A percentile compares a stretch with the other conserved stretches of the same genome.
phyloP scores from a whole-genome alignment of 2,797 vertebrate genomes.

The Trichosurus vulpecula region DNA sequence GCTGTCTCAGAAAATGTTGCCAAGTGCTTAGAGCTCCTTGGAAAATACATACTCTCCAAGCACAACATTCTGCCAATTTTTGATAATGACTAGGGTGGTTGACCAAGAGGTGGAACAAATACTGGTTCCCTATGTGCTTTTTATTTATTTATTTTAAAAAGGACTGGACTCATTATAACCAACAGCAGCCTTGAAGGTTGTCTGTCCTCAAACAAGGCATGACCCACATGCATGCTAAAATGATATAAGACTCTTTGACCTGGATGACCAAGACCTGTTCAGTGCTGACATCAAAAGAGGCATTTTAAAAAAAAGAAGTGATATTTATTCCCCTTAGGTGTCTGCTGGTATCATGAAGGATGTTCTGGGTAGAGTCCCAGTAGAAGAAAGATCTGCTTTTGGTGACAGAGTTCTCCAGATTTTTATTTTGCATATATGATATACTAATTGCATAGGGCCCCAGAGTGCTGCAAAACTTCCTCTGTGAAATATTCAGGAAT shows the following conservation, averaged over 20 bases:
- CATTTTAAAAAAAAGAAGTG: not conserved
- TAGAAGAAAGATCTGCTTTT: not conserved
- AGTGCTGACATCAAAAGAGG: not conserved
- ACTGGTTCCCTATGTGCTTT: not conserved
- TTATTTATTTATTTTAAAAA: not conserved
- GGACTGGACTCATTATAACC: not conserved
- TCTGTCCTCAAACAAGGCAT: not conserved
- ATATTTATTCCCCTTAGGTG: not conserved
- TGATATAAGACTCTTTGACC: not conserved
- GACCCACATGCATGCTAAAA: not conserved
- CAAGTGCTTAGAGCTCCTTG: not conserved
- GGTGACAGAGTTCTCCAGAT: not conserved
- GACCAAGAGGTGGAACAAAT: not conserved
- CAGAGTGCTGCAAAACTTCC: not conserved
- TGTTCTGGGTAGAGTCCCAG: not conserved
- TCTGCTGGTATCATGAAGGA: not conserved
- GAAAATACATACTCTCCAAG: not conserved
- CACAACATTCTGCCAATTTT: not conserved
- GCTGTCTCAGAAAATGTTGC: not conserved
- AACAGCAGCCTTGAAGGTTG: not conserved
- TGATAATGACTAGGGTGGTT: not conserved
- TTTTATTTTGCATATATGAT: not conserved
- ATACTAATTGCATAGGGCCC: not conserved
- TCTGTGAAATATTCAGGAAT: not conserved
- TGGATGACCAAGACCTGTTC: not conserved